Evolutionary conservation across 2,113 vertebrate genomes (phyloP).

Genomic region (Poeciliopsis occidentalis): DNA sequence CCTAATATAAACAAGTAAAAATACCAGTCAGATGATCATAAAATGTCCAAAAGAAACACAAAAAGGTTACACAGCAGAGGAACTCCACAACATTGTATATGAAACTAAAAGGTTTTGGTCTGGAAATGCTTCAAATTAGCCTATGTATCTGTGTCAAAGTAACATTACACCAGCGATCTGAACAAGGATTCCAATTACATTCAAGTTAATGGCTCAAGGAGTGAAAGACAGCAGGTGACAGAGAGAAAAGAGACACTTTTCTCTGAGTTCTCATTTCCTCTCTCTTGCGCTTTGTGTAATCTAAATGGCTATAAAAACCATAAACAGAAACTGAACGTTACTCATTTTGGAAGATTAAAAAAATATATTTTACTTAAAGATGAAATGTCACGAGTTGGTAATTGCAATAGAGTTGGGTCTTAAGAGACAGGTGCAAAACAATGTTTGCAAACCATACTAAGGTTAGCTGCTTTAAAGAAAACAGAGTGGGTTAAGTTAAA

Average conservation of each 20-base stretch:
- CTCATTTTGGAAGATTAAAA: conserved; percentile 4
- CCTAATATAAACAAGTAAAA: not conserved
- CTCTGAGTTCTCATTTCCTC: not conserved
- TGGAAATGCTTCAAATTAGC: conserved; percentile 4
- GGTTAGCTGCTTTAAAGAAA: not conserved
- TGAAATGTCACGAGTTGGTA: not conserved
- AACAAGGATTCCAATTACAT: conserved; percentile 22
- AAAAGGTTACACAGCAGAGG: not conserved
- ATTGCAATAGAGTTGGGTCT: not conserved
- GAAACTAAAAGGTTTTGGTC: conserved; percentile 16
- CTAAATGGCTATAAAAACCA: not conserved
- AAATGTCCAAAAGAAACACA: not conserved
- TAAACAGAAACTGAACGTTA: not conserved
- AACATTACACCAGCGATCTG: conserved; percentile 21
- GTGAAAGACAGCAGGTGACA: conserved; percentile 1
- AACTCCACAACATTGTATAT: not conserved
- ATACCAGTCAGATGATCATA: not conserved
- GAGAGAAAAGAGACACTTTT: not conserved
- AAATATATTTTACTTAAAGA: not conserved
- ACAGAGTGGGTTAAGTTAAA: not conserved
- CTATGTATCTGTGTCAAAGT: conserved; percentile 11
- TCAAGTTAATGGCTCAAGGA: not conserved
- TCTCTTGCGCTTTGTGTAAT: not conserved
- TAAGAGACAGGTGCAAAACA: not conserved
- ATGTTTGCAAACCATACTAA: not conserved